Evolutionary conservation across 2,797 vertebrate genomes (phyloP), one percentile per base, ranked within the genome.

Genomic region (Esox lucius): DNA sequence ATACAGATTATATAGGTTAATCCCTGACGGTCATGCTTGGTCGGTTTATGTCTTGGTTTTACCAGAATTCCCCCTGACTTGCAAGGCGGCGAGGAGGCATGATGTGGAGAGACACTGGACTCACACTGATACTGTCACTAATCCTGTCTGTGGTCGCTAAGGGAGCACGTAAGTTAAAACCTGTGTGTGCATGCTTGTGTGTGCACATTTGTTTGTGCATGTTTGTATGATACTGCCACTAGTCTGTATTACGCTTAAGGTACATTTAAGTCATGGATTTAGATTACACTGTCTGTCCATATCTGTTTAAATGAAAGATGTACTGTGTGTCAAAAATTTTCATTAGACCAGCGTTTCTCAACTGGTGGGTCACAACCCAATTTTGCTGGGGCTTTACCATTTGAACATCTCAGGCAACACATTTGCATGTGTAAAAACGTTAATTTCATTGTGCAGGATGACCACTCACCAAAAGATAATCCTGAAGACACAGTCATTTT

Each of bases 111-210:
- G 16, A 70, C 7, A 1, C 51, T 33, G 83, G 72, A 31, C 67
- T 65, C 12, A 3, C 77, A 51, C 72, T 91, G 76, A 70, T 90
- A 67, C 79, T 91, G 46, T 73, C 66, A 53, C 72, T 87, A 0
- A 56, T 84, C 28, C 73, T 80, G 49, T 42, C 75, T 15, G 64
- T n/a, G 0, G 68, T 75, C 19, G 67, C 84, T 72, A 70, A 80
- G 5, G 80, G 79, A 83, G 80, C 81, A 49, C 69, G 91, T 94
- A 78, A 92, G 90, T 90, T 51, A 3, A 39, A 39, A 31, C 42
- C 85, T 24, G n/a, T 59, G 53, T 53, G 19, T 56, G 51, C 8
- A 12, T 53, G 51, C 17, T 15, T 51, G 15, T 51, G 49, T 8
- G 17, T n/a, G 51, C 19, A 5, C 7, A 51, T n/a, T 16, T 59